Conservation (phyloP, 1,140 invertebrate genomes). For the Euura lappo region DNA sequence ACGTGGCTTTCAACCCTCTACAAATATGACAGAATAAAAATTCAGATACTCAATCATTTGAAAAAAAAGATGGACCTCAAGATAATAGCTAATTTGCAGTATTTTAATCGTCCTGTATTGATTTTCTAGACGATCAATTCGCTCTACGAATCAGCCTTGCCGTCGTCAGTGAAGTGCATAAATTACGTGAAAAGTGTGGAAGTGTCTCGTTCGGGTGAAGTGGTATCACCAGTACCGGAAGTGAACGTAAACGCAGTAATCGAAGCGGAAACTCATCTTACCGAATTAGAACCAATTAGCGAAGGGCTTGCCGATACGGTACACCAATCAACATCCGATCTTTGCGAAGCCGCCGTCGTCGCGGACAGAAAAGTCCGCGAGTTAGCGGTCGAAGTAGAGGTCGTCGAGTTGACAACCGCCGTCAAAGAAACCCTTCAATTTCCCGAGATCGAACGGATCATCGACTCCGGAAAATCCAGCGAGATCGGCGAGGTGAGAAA, state of each 20-base stretch:
- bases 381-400: conserved; percentile 45
- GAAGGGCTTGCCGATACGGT: conserved; percentile 26
- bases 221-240: conserved; percentile 29
- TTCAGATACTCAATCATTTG: too few relatives aligned
- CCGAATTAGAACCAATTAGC: conserved; percentile 22
- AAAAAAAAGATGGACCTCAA: not conserved
- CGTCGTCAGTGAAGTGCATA: conserved; percentile 53
- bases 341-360: conserved; percentile 23
- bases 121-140: conserved; percentile 49
- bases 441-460: conserved; percentile 54
- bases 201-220: conserved; percentile 35
- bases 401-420: conserved; percentile 52
- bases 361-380: conserved; percentile 25
- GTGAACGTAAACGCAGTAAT: conserved; percentile 27
- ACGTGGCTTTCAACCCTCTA: too few relatives aligned
- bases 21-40: too few relatives aligned
- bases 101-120: not conserved
- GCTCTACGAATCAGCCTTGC: conserved; percentile 47
- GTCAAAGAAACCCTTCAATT: conserved; percentile 54
- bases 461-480: conserved; percentile 49
- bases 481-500: conserved; percentile 44
- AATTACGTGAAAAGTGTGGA: conserved; percentile 55
- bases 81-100: not conserved
- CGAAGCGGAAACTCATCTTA: conserved; percentile 33
- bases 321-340: conserved; percentile 5